Base-by-base conservation (phyloP, 2,113 vertebrate genomes). In the Dissostichus mawsoni region DNA sequence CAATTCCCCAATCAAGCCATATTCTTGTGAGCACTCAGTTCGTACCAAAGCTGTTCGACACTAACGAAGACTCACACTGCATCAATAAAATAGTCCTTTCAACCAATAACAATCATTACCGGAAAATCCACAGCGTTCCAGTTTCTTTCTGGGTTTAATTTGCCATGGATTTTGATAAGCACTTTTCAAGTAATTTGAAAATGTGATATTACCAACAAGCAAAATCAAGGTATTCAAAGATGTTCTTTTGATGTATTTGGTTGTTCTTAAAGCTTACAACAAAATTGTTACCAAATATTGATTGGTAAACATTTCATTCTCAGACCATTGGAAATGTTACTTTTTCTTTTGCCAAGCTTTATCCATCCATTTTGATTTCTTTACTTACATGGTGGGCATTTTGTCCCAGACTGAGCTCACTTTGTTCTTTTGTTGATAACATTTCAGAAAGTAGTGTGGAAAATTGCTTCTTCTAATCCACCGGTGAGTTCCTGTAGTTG, bases 391-490 rank as follows among this genome's bases (percentile, higher is more conserved):
- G 18, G 3, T 36, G 29, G 53, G 17, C 56, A 59, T 84, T 81
- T 65, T 78, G 10, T 76, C 52, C 52, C 11, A 0, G 57, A 67
- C 69, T 5, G 29, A 48, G 65, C 69, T 63, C 41, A 68, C 77
- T 69, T 72, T 77, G 51, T 77, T 52, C 67, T 61, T 76, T 81
- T 81, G 71, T 79, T 85, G 70, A 75, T 75, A 82, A 82, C 12
- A 70, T 36, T 58, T 69, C 61, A 55, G 4, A 80, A 83, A 70
- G 45, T 70, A 47, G 8, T 33, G 36, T 18, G 0, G 75, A 76
- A 81, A 84, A 89, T 89, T 71, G 86, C 85, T 80, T 86, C 65
- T 55, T 78, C 71, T 80, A 73, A 89, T 84, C 80, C 72, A 71
- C 41, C 48, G 4, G 41, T 82, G 74, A 68, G 73, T 76, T 88